These are phyloP conservation scores for Protonemura montana DNA, from an alignment of 2,888 invertebrate species.

Conservation along the genomic window DNA sequence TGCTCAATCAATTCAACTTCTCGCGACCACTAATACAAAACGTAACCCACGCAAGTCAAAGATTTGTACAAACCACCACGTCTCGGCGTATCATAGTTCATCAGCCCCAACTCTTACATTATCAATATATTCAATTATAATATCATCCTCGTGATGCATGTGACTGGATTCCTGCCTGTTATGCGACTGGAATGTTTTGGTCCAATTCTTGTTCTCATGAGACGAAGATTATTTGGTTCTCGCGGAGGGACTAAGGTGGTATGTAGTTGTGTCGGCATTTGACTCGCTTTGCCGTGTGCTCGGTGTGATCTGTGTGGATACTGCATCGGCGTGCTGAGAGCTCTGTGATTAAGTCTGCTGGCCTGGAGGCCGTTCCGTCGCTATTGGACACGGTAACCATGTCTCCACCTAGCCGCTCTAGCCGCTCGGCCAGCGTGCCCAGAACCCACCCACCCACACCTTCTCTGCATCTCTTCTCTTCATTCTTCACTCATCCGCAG, in stretches of 20 bases:
- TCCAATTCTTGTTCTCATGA: neutral
- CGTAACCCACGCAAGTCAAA: too few species aligned
- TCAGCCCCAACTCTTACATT: too few species aligned
- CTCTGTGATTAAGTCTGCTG: neutral
- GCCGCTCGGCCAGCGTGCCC: too few species aligned
- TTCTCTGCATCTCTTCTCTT: neutral
- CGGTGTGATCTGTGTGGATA: neutral
- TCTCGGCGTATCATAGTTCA: neutral
- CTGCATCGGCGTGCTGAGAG: neutral
- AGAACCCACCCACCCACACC: slow-evolving; percentile 9
- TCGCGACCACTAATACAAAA: too few species aligned
- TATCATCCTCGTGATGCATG: neutral
- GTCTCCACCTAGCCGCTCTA: slow-evolving; percentile 3
- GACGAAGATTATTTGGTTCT: neutral
- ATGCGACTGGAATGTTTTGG: neutral
- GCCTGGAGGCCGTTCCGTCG: neutral
- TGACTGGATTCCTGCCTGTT: neutral
- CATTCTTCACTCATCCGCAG: neutral
- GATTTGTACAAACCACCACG: neutral
- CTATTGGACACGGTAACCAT: neutral
- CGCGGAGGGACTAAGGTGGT: neutral
- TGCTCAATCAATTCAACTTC: too few species aligned
- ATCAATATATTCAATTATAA: too few species aligned
- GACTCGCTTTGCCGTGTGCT: neutral
- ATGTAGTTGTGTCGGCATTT: neutral